phyloP scores from a whole-genome alignment of 1,140 invertebrate species.

The Cydia strobilella region DNA sequence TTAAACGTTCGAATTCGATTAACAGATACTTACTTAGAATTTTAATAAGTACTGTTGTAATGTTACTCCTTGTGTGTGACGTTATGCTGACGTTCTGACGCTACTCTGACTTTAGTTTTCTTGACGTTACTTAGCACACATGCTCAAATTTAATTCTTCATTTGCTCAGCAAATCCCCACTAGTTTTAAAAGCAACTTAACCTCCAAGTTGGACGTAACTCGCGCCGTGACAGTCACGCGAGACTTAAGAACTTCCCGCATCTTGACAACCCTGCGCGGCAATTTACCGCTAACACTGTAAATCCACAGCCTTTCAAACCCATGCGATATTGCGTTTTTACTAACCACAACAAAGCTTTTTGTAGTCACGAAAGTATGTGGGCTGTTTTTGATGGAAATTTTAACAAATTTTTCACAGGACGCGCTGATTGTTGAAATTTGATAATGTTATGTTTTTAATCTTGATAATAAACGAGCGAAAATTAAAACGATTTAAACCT shows the following conservation, averaged over 20 bases:
- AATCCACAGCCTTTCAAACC: conserved; percentile 76
- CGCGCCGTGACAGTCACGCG: conserved; percentile 40
- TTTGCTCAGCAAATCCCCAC: conserved; percentile 8
- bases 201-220: conserved; percentile 20
- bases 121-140: not conserved
- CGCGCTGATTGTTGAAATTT: not conserved
- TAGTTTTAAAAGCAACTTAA: conserved; percentile 31
- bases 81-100: too few species aligned
- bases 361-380: conserved; percentile 59
- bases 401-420: conserved; percentile 11
- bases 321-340: conserved; percentile 79
- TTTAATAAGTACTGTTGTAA: not conserved
- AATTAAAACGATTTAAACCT: conserved; percentile 1
- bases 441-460: not conserved
- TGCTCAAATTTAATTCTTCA: conserved; percentile 14
- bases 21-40: too few species aligned
- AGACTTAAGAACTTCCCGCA: conserved; percentile 56
- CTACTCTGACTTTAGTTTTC: not conserved
- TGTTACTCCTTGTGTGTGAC: too few species aligned
- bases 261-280: conserved; percentile 70
- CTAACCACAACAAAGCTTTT: conserved; percentile 66
- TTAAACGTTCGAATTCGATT: too few species aligned
- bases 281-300: conserved; percentile 77
- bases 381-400: conserved; percentile 27
- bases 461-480: not conserved